Percentiles rank a stretch among this genome's conserved stretches.
These are phyloP conservation scores for Lasioglossum morio DNA, from an alignment of 2,888 invertebrate species.

Conservation along the genomic window DNA sequence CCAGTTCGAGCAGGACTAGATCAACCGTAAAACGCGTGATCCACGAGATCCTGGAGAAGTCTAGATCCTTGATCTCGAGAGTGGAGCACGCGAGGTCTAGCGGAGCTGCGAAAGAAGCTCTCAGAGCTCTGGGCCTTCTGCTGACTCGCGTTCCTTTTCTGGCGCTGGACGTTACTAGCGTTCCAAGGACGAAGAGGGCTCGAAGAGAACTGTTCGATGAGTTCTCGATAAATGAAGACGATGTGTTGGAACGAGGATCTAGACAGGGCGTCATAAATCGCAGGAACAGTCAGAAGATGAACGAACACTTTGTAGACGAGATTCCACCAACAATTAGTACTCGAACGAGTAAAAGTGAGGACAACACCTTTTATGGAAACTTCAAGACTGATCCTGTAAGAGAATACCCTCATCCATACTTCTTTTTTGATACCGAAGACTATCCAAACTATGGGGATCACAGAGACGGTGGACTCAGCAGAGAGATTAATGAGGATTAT, in stretches of 20 bases:
- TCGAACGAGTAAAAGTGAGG: constrained; percentile 57
- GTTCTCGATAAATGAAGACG: not conserved
- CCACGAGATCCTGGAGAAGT: not conserved
- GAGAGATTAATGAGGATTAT: constrained; percentile 36
- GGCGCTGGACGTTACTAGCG: not conserved
- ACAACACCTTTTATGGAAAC: constrained; percentile 76
- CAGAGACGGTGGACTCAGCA: not conserved
- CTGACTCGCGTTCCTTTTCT: constrained; percentile 46
- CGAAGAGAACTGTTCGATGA: constrained; percentile 32
- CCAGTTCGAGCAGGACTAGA: not conserved
- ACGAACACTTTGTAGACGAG: constrained; percentile 37
- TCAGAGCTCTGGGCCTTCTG: constrained; percentile 61
- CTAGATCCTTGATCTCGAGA: constrained; percentile 45
- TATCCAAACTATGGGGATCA: constrained; percentile 46
- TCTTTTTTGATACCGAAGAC: constrained; percentile 61
- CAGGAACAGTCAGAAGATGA: constrained; percentile 50
- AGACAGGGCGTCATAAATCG: constrained; percentile 61
- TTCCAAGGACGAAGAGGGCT: constrained; percentile 36
- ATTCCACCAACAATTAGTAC: not conserved
- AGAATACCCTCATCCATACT: constrained; percentile 73
- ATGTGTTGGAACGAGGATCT: not conserved
- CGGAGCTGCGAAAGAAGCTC: not conserved
- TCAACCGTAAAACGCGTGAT: not conserved
- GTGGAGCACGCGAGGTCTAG: constrained; percentile 2
- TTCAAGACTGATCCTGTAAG: constrained; percentile 56